Percentiles rank a stretch among this genome's conserved stretches.
Evolutionary conservation across 2,113 vertebrate species (phyloP).

Genomic region (Coryphaenoides rupestris): DNA sequence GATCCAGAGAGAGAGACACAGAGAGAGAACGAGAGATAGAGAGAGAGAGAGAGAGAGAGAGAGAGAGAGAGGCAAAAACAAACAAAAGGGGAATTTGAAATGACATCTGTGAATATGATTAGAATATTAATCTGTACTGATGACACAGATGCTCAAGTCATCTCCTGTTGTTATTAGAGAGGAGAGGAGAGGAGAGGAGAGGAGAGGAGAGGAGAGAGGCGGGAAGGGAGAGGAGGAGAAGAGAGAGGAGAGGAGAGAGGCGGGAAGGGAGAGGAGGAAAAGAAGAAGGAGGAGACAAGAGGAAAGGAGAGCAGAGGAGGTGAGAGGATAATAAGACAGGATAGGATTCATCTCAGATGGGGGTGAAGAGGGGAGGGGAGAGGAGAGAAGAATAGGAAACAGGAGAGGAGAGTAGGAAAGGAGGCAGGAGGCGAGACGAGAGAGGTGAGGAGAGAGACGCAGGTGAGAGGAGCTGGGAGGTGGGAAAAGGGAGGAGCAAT

Average conservation of each 20-base stretch:
- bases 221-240: not conserved
- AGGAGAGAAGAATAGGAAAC: conserved; percentile 14
- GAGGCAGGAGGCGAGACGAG: not conserved
- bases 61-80: conserved; percentile 37
- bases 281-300: not conserved
- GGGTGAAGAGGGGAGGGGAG: not conserved
- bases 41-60: conserved; percentile 13
- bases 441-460: conserved; percentile 3
- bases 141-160: conserved; percentile 60
- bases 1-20: conserved; percentile 45
- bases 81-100: conserved; percentile 60
- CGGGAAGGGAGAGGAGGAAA: not conserved
- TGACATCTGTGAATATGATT: conserved; percentile 69
- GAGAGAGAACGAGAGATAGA: conserved; percentile 9
- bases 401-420: conserved; percentile 8
- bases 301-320: not conserved
- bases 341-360: no score
- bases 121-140: conserved; percentile 61
- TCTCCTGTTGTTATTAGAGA: conserved; percentile 48
- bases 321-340: not conserved
- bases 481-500: no score
- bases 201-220: not conserved
- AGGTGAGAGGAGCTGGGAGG: not conserved
- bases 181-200: conserved; percentile 2
- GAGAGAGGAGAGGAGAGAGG: not conserved